These are phyloP conservation scores for Papilio dardanus DNA, from an alignment of 1,140 invertebrate species.

Conservation along the genomic window DNA sequence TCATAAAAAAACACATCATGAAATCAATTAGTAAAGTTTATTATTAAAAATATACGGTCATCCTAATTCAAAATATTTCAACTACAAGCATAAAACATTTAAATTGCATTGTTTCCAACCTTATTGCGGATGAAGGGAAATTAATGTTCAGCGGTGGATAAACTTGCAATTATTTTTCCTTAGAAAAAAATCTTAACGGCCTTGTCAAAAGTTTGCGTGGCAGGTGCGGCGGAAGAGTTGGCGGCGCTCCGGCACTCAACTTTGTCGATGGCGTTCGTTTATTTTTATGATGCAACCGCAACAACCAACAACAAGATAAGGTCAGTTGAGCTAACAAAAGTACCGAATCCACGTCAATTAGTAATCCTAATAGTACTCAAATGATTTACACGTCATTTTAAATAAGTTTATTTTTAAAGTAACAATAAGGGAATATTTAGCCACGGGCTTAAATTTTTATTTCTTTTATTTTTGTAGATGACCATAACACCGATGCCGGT, in stretches of 20 bases:
- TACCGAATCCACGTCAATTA: neutral
- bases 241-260: constrained; percentile 7
- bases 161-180: constrained; percentile 74
- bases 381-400: neutral
- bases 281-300: constrained; percentile 41
- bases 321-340: constrained; percentile 19
- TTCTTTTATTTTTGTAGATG: neutral
- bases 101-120: constrained; percentile 69
- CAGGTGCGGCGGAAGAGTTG: constrained; percentile 72
- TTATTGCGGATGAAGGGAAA: constrained; percentile 71
- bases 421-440: too few relatives aligned
- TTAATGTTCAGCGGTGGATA: constrained; percentile 74
- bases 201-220: constrained; percentile 73
- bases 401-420: neutral
- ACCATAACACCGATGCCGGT: neutral
- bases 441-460: too few relatives aligned
- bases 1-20: neutral
- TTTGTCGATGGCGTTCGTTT: constrained; percentile 44
- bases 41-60: neutral
- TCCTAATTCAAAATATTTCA: constrained; percentile 6
- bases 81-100: neutral
- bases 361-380: neutral
- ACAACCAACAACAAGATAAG: constrained; percentile 19
- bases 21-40: neutral
- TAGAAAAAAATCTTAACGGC: constrained; percentile 61